Base-by-base conservation (phyloP, 1,140 invertebrate species). In the Octopus sinensis region DNA sequence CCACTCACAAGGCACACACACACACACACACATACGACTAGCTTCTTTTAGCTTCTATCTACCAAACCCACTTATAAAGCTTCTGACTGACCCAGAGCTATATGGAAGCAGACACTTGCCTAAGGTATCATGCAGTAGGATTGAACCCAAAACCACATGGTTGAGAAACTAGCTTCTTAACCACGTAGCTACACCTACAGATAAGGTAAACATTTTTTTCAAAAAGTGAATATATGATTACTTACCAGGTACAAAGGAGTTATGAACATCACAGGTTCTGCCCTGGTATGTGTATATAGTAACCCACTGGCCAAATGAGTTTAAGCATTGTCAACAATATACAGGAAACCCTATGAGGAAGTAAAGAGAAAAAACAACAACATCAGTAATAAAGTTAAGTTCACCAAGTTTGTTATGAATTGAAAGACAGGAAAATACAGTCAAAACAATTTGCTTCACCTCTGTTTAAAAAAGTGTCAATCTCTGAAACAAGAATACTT, bases 271-370 rank as follows among this genome's bases (percentile, higher is more conserved):
- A 73, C 68, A 73, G 30, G 68, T 73, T 73, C 30, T 73, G 13
- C 30, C 68, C 68, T 73, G 68, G 68, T 12, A 73, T 73, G 68
- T 73, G 68, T 73, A 17, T 73, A 23, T 73, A 73, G 68, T 73
- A 73, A 73, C 68, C 30, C 68, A 73, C 13, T n/a, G 68, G 68
- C 68, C 68, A 73, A 73, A 13, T 73, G 68, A 73, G 68, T 73
- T 73, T 73, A 17, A 73, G 68, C 68, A 73, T 73, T 73, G 68
- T 73, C 68, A 73, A 73, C 30, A n/a, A 13, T 73, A 5, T 10
- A 73, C 5, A n/a, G 13, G 68, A 73, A 23, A 73, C 68, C 68
- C 68, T 73, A 23, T n/a, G 30, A 73, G 30, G 17, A 73, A 73
- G 17, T 6, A 9, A 13, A 73, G 6, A 13, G 13, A 73, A 73